Percentiles rank a stretch among this genome's conserved stretches.
phyloP scores from a whole-genome alignment of 2,888 invertebrate species.

The Scaptomyza polygonia region DNA sequence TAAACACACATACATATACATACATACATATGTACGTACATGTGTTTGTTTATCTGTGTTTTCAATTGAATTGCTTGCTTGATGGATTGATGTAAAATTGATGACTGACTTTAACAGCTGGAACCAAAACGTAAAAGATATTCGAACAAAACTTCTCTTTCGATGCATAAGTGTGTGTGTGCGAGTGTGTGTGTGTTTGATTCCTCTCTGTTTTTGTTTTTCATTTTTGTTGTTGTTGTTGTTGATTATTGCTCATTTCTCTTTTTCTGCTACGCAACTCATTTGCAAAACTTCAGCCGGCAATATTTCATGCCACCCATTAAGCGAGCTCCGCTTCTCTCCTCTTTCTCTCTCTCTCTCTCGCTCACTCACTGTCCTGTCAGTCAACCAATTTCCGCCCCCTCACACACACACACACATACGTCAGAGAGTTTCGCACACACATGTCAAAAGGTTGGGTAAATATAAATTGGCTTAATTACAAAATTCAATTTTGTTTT shows the following conservation, averaged over 20 bases:
- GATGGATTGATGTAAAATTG: constrained; percentile 56
- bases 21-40: no score
- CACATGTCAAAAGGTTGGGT: constrained; percentile 24
- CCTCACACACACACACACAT: constrained; percentile 44
- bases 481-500: constrained; percentile 82
- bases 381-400: constrained; percentile 69
- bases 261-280: constrained; percentile 65
- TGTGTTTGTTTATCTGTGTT: not conserved
- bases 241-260: constrained; percentile 58
- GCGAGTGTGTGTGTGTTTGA: constrained; percentile 9
- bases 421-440: constrained; percentile 34
- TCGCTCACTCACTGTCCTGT: constrained; percentile 10
- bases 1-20: no score
- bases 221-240: constrained; percentile 39
- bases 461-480: constrained; percentile 76
- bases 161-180: constrained; percentile 9
- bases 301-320: constrained; percentile 76
- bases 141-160: constrained; percentile 30
- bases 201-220: constrained; percentile 47
- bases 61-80: constrained; percentile 13
- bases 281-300: constrained; percentile 76
- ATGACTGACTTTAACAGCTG: constrained; percentile 58
- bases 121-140: constrained; percentile 19
- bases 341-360: not conserved
- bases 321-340: constrained; percentile 35